Conservation (phyloP, 2,113 vertebrate species). For the Crotophaga sulcirostris region DNA sequence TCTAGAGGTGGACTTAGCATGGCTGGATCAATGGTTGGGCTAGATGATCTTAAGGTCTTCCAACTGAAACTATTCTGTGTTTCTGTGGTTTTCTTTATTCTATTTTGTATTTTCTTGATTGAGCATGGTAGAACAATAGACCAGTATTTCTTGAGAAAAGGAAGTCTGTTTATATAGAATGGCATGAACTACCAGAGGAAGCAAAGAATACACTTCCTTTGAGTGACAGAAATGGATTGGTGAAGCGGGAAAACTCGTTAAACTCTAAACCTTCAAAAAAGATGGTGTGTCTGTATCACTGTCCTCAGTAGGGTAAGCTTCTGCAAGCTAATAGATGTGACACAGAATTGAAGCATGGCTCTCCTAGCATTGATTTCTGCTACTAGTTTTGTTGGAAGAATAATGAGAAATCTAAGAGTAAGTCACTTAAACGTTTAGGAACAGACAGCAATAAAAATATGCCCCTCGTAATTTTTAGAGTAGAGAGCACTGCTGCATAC, state of each 20-base stretch:
- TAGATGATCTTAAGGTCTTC: too few species aligned
- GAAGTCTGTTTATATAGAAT: too few species aligned
- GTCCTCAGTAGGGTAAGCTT: background rate
- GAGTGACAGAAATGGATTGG: background rate
- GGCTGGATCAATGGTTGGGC: too few species aligned
- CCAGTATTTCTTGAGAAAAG: background rate
- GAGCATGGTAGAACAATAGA: fast-evolving
- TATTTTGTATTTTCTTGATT: background rate
- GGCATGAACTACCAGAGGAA: background rate
- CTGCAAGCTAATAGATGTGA: background rate
- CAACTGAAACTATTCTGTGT: too few species aligned
- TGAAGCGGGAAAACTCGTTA: background rate
- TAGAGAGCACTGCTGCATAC: background rate
- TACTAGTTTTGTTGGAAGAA: background rate
- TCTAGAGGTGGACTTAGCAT: too few species aligned
- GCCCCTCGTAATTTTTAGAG: background rate
- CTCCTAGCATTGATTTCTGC: background rate
- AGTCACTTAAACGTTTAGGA: background rate
- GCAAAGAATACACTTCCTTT: background rate
- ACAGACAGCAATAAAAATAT: background rate
- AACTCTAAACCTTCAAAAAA: background rate
- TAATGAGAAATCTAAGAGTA: background rate
- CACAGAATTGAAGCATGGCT: background rate
- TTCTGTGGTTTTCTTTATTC: too few species aligned
- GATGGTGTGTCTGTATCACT: fast-evolving